phyloP scores from a whole-genome alignment of 2,797 vertebrate genomes.

The Chrosomus eos region DNA sequence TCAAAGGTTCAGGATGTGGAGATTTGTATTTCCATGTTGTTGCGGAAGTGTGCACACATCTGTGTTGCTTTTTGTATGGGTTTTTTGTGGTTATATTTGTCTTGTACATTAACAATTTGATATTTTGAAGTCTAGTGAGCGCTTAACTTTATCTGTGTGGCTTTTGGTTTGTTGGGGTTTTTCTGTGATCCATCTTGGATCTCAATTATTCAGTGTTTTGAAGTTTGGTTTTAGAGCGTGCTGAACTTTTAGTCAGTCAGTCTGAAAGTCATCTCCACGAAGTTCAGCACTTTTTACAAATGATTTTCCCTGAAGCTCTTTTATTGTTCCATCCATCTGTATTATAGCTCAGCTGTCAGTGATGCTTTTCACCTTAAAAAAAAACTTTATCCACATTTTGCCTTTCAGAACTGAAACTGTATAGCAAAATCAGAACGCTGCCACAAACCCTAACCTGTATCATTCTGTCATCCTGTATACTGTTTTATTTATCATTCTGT shows the following conservation, averaged over 20 bases:
- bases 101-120: not conserved
- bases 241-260: conserved; percentile 68
- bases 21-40: conserved; percentile 52
- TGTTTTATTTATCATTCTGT: not conserved
- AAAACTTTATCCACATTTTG: conserved; percentile 42
- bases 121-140: not conserved
- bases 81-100: not conserved
- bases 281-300: conserved; percentile 66
- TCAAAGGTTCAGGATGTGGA: not conserved
- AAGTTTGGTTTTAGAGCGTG: conserved; percentile 67
- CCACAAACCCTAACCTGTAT: not conserved
- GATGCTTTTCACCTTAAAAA: conserved; percentile 55
- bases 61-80: not conserved
- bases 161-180: not conserved
- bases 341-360: conserved; percentile 45
- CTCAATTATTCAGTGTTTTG: conserved; percentile 64
- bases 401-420: conserved; percentile 33
- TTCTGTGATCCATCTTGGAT: conserved; percentile 27
- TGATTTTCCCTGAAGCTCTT: conserved; percentile 64
- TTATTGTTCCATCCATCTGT: conserved; percentile 61
- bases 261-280: conserved; percentile 62
- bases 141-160: not conserved
- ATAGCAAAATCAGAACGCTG: conserved; percentile 7
- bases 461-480: not conserved
- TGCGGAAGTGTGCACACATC: not conserved